A percentile compares a stretch with the other conserved stretches of the same genome.
These are phyloP conservation scores for Mayetiola destructor DNA, from an alignment of 2,888 invertebrate genomes.

Conservation along the genomic window DNA sequence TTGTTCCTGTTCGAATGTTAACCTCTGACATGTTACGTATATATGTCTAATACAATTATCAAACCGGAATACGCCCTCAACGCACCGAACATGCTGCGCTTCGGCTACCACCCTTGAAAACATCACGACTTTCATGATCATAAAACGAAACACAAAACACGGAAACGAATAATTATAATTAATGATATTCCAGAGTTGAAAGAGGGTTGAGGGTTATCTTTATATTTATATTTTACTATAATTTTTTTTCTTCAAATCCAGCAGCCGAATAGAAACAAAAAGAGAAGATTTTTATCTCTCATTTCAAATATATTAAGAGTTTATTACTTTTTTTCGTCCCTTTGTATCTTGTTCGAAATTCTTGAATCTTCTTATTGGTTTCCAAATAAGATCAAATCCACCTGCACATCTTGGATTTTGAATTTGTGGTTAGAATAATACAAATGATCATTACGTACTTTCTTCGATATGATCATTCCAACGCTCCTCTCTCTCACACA, in stretches of 20 bases:
- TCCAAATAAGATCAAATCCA: slow-evolving; percentile 4
- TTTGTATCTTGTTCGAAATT: slow-evolving; percentile 2
- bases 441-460: no score
- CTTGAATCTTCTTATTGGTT: slow-evolving; percentile 1
- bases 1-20: slow-evolving; percentile 4
- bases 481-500: no score
- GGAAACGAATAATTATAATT: slow-evolving; percentile 12
- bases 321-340: neutral
- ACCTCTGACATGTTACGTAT: neutral
- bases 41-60: neutral
- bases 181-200: slow-evolving; percentile 3
- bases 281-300: neutral
- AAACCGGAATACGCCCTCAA: neutral
- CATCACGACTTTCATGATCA: neutral
- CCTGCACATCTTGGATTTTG: neutral
- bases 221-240: no score
- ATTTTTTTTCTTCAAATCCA: no score
- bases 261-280: no score
- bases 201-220: no score
- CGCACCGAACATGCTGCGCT: slow-evolving; percentile 1
- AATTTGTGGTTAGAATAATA: neutral
- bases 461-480: no score
- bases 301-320: neutral
- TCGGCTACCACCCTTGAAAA: neutral
- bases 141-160: neutral